Percentiles rank a stretch among this genome's conserved stretches.
Conservation (phyloP, 2,797 vertebrate species). For the Syngnathus acus region DNA sequence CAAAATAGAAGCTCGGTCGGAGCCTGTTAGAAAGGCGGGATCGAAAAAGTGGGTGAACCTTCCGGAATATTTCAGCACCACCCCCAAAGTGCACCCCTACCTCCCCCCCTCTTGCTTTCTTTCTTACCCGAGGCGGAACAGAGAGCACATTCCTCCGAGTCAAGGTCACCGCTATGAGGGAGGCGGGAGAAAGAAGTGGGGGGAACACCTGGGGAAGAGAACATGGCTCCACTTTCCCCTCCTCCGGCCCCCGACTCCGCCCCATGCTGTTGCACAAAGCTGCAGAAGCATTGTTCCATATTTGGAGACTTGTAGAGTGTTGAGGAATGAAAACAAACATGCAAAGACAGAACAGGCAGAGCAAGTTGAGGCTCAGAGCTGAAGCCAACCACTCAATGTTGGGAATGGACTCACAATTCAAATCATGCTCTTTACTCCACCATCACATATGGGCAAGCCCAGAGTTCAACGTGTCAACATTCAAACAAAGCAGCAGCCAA, state of each 20-base stretch:
- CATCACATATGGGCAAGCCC: background rate
- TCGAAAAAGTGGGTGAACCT: background rate
- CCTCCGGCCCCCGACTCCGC: background rate
- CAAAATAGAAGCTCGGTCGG: background rate
- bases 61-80: background rate
- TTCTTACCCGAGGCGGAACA: constrained; percentile 49
- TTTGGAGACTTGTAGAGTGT: background rate
- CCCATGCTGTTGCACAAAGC: background rate
- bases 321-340: background rate
- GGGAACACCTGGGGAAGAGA: constrained; percentile 61
- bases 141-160: constrained; percentile 67
- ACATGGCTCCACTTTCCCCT: constrained; percentile 26
- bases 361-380: background rate
- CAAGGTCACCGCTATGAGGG: constrained; percentile 56
- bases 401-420: background rate
- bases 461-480: background rate
- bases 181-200: constrained; percentile 19
- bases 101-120: constrained; percentile 1
- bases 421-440: too few species aligned
- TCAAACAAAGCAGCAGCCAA: background rate
- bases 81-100: constrained; percentile 1
- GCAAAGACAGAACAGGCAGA: background rate
- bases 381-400: background rate
- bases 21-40: background rate
- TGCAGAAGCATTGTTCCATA: constrained; percentile 5